Conservation (phyloP, 35 echinoderm and acorn worm genomes). For the Apostichopus californicus region DNA sequence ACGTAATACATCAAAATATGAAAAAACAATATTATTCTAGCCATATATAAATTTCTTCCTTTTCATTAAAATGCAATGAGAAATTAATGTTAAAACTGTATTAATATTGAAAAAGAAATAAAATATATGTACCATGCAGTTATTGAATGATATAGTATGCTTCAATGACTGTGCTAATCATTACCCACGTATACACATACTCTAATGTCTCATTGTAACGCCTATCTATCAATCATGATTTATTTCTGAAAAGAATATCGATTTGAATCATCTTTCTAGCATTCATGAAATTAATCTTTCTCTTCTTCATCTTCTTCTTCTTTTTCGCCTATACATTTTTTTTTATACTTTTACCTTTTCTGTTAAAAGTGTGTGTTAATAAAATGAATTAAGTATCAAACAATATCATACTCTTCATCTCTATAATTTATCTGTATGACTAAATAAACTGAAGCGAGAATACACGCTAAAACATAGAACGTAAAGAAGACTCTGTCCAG, state of each 20-base stretch:
- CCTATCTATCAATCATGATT: too few relatives aligned
- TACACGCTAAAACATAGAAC: conserved; percentile 72
- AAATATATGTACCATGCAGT: too few relatives aligned
- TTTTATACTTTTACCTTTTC: conserved; percentile 1
- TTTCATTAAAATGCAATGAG: too few relatives aligned
- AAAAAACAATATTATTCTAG: not conserved
- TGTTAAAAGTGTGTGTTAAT: not conserved
- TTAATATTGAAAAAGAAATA: too few relatives aligned
- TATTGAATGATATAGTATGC: too few relatives aligned
- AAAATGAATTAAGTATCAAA: not conserved
- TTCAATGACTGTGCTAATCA: too few relatives aligned
- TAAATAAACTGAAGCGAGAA: conserved; percentile 59
- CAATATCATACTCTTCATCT: not conserved
- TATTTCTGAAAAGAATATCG: too few relatives aligned
- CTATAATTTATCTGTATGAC: conserved; percentile 46
- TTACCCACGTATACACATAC: too few relatives aligned
- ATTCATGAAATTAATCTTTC: not conserved
- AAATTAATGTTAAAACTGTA: too few relatives aligned
- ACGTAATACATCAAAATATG: not conserved
- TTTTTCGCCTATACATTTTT: not conserved
- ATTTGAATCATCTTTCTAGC: not conserved
- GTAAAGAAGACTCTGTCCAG: conserved; percentile 85
- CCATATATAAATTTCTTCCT: too few relatives aligned
- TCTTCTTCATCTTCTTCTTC: not conserved
- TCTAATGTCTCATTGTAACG: too few relatives aligned